phyloP scores from a whole-genome alignment of 1,140 invertebrate species.

The Heterodera schachtii region DNA sequence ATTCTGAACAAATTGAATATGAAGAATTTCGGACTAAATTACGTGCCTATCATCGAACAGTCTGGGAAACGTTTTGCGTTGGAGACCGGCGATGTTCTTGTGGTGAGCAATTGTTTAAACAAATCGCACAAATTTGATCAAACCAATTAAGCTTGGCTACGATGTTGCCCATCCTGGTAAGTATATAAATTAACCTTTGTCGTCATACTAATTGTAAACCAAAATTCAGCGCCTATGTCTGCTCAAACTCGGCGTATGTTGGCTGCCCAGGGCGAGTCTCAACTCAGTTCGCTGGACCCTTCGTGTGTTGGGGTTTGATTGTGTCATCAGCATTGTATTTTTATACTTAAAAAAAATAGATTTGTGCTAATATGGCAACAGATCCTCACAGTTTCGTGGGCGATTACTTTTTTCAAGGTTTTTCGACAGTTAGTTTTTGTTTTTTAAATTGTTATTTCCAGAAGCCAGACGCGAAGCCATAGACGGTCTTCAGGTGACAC shows the following conservation, averaged over 20 bases:
- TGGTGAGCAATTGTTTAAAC: slow-evolving; percentile 5
- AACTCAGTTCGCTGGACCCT: slow-evolving; percentile 28
- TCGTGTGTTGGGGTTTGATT: slow-evolving; percentile 38
- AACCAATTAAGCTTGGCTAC: slow-evolving; percentile 28
- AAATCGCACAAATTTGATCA: background rate
- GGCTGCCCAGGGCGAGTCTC: slow-evolving; percentile 10
- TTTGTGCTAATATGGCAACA: slow-evolving; percentile 35
- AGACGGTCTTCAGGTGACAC: slow-evolving; percentile 11
- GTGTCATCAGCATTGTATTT: background rate
- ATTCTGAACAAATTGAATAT: slow-evolving; percentile 36
- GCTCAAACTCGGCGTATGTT: slow-evolving; percentile 9
- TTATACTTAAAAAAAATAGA: background rate
- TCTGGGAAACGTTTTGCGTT: slow-evolving; percentile 26
- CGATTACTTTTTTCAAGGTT: slow-evolving; percentile 38
- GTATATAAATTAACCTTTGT: background rate
- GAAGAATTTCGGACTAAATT: slow-evolving; percentile 35
- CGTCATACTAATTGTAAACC: background rate
- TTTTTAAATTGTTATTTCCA: slow-evolving; percentile 1
- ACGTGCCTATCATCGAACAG: slow-evolving; percentile 28
- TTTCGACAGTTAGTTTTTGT: background rate
- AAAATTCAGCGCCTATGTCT: slow-evolving; percentile 4
- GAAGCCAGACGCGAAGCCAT: slow-evolving; percentile 28
- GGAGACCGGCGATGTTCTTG: slow-evolving; percentile 22
- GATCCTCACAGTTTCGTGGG: slow-evolving; percentile 38
- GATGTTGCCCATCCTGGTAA: slow-evolving; percentile 32